Percentiles rank a stretch among this genome's conserved stretches.
These are phyloP conservation scores for Lepidothrix coronata DNA, from an alignment of 2,113 vertebrate species.

Conservation along the genomic window DNA sequence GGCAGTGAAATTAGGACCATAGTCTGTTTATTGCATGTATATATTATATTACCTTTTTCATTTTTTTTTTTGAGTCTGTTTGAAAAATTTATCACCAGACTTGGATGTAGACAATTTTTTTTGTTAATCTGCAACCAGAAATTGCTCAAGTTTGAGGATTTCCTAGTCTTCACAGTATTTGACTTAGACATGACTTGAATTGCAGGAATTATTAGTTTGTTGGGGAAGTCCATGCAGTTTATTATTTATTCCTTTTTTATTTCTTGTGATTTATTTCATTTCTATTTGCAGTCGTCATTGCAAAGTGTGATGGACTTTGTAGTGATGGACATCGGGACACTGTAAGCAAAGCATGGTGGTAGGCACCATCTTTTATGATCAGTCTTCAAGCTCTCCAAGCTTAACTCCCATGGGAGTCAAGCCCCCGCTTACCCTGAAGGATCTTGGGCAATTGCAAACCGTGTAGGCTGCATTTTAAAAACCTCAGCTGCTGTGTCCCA, in stretches of 20 bases:
- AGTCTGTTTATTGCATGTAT: neutral
- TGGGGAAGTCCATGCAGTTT: neutral
- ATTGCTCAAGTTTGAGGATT: neutral
- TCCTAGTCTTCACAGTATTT: neutral
- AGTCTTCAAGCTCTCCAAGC: too few relatives aligned
- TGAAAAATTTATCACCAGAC: neutral
- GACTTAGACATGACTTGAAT: neutral
- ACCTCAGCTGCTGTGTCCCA: accelerated
- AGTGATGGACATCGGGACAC: neutral
- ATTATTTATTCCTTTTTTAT: neutral
- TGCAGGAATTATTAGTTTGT: neutral
- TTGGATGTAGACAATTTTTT: neutral
- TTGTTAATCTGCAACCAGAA: neutral
- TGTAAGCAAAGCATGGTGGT: accelerated
- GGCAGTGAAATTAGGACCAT: neutral
- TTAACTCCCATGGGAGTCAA: accelerated
- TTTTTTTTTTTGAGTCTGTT: neutral
- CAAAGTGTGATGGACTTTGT: neutral
- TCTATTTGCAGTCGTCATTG: neutral
- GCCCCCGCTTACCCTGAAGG: neutral
- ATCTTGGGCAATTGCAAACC: accelerated
- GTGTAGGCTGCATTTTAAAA: accelerated
- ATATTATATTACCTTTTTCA: neutral
- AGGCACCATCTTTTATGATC: neutral
- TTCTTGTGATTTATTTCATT: neutral